Evolutionary conservation across 2,888 invertebrate genomes (phyloP).

Genomic region (Caenorhabditis parvicauda): DNA sequence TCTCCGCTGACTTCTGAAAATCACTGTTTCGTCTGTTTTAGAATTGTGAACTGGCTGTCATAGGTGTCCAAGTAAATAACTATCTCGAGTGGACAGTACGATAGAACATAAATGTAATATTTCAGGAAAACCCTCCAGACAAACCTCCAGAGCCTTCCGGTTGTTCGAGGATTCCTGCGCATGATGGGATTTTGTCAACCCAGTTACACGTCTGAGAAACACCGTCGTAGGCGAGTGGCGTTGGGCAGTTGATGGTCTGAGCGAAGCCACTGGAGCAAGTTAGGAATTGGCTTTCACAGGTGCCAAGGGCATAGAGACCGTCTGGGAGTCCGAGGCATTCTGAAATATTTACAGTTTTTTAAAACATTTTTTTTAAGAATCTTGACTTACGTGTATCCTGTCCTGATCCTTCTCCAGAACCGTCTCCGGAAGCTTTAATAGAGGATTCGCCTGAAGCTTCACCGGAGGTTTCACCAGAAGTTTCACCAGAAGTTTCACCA

Average conservation of each 20-base stretch:
- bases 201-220: constrained; percentile 14
- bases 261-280: constrained; percentile 14
- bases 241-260: constrained; percentile 16
- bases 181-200: constrained; percentile 11
- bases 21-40: too few species aligned
- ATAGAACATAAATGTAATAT: too few species aligned
- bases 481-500: constrained; percentile 11
- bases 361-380: background rate
- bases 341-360: constrained; percentile 2
- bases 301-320: constrained; percentile 16
- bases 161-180: too few species aligned
- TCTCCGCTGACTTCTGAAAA: too few species aligned
- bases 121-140: too few species aligned
- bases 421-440: constrained; percentile 8
- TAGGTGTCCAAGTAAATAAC: too few species aligned
- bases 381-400: background rate
- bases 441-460: constrained; percentile 6
- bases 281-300: constrained; percentile 20
- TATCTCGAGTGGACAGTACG: too few species aligned
- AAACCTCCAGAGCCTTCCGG: too few species aligned
- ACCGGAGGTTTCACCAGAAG: constrained; percentile 6
- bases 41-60: too few species aligned
- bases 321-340: constrained; percentile 14
- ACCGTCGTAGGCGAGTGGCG: constrained; percentile 21
- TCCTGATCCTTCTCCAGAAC: constrained; percentile 1